A percentile compares a stretch with the other conserved stretches of the same genome.
Evolutionary conservation across 2,113 vertebrate genomes (phyloP).

Genomic region (Nothobranchius kuhntae): DNA sequence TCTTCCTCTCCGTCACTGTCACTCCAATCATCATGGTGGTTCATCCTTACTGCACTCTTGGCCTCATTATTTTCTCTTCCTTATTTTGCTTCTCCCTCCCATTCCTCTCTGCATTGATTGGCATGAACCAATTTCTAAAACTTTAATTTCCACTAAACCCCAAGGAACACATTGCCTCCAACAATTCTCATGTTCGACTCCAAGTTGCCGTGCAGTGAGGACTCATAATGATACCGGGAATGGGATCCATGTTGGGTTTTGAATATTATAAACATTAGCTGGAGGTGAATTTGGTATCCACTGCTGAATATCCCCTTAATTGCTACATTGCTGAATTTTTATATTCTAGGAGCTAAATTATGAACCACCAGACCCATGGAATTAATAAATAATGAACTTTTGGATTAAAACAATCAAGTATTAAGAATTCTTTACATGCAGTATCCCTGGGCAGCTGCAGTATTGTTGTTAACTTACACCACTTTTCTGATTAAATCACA

Average conservation of each 20-base stretch:
- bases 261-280: conserved; percentile 79
- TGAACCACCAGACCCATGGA: conserved; percentile 60
- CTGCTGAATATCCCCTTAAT: conserved; percentile 72
- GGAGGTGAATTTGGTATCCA: conserved; percentile 65
- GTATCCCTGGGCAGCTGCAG: conserved; percentile 25
- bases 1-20: conserved; percentile 72
- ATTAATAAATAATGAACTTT: conserved; percentile 70
- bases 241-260: conserved; percentile 61
- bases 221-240: conserved; percentile 72
- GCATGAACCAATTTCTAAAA: conserved; percentile 78
- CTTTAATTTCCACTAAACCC: conserved; percentile 76
- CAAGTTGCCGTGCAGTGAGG: conserved; percentile 62
- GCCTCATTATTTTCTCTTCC: conserved; percentile 75
- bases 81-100: conserved; percentile 50
- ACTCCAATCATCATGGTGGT: conserved; percentile 65
- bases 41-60: conserved; percentile 73
- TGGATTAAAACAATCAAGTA: conserved; percentile 61
- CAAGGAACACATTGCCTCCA: conserved; percentile 73
- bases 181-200: conserved; percentile 67
- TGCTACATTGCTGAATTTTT: conserved; percentile 67
- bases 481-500: conserved; percentile 41
- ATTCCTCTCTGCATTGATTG: conserved; percentile 67
- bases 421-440: conserved; percentile 43
- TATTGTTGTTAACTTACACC: conserved; percentile 43
- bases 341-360: conserved; percentile 70